Evolutionary conservation across 2,797 vertebrate species (phyloP).

Genomic region (Bucorvus abyssinicus): DNA sequence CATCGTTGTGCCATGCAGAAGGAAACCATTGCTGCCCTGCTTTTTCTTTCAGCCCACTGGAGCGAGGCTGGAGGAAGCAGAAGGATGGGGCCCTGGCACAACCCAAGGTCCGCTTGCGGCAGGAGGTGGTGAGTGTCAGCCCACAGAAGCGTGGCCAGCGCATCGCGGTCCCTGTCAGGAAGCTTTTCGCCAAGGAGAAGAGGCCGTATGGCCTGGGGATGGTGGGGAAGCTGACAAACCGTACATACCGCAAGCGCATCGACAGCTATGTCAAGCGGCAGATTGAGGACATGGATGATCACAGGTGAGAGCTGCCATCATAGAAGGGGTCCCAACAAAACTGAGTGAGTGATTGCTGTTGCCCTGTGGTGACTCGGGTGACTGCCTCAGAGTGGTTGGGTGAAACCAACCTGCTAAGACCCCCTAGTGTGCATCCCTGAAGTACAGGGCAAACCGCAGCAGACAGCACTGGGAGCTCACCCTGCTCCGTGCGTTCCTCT

Average conservation of each 20-base stretch:
- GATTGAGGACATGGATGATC: constrained; percentile 98
- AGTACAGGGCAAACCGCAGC: not conserved
- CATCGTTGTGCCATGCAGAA: not conserved
- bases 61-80: constrained; percentile 91
- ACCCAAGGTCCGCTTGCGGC: constrained; percentile 88
- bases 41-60: constrained; percentile 81
- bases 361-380: not conserved
- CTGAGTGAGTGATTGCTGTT: not conserved
- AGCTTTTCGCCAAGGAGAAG: constrained; percentile 93
- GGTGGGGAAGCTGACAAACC: constrained; percentile 93
- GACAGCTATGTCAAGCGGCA: constrained; percentile 95
- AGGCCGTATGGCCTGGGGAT: constrained; percentile 95
- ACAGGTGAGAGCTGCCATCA: constrained; percentile 75
- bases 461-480: not conserved
- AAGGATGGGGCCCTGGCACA: constrained; percentile 82
- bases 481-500: accelerated
- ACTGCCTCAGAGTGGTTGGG: not conserved
- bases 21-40: not conserved
- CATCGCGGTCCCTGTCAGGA: constrained; percentile 89
- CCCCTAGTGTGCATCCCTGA: not conserved
- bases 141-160: constrained; percentile 87
- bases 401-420: not conserved
- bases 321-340: not conserved
- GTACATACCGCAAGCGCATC: constrained; percentile 93
- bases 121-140: constrained; percentile 89